A percentile compares a stretch with the other conserved stretches of the same genome.
phyloP scores from a whole-genome alignment of 1,140 invertebrate species.

The Rhizoglyphus robini region DNA sequence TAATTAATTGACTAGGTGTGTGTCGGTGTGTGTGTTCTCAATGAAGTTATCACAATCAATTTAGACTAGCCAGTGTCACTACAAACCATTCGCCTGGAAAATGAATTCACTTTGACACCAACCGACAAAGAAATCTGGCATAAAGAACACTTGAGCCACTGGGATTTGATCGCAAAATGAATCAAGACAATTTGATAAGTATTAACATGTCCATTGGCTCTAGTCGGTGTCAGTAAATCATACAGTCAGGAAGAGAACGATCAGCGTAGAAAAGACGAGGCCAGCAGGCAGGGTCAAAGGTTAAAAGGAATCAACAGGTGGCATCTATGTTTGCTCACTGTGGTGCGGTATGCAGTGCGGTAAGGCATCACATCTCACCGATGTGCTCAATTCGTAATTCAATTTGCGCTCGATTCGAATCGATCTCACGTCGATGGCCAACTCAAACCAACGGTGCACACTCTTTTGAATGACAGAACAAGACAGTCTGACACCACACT shows the following conservation, averaged over 20 bases:
- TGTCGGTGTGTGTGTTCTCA: slow-evolving; percentile 9
- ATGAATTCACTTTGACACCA: no score
- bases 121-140: no score
- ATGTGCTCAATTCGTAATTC: not conserved
- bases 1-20: slow-evolving; percentile 7
- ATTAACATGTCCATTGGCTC: no score
- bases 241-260: no score
- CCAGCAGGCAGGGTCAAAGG: slow-evolving; percentile 3
- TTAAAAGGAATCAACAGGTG: slow-evolving; percentile 12
- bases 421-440: slow-evolving; percentile 1
- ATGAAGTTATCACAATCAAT: slow-evolving; percentile 1
- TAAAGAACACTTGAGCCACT: no score
- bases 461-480: not conserved
- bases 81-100: not conserved
- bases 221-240: no score
- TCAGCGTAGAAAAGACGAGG: no score
- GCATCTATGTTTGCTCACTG: slow-evolving; percentile 1
- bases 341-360: not conserved
- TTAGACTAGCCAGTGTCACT: not conserved
- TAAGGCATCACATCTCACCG: not conserved
- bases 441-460: not conserved
- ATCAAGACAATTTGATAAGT: no score
- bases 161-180: no score
- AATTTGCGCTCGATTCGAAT: slow-evolving; percentile 6
- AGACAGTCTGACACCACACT: no score